Conservation (phyloP, 2,113 vertebrate species). For the Macquaria australasica region DNA sequence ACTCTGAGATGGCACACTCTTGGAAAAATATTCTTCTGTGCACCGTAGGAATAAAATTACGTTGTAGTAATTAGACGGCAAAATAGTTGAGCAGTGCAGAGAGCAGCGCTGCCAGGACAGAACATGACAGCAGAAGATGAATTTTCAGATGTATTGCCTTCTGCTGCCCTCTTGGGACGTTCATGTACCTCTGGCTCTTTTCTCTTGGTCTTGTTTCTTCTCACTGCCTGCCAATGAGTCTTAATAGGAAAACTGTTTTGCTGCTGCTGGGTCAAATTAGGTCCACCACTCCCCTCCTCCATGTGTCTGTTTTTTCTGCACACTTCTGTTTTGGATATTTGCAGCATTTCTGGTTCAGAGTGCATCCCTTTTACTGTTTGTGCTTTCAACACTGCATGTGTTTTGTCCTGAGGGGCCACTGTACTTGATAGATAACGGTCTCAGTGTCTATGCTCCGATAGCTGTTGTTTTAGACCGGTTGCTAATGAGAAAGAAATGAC, state of each 20-base stretch:
- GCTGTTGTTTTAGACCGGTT: slow-evolving; percentile 13
- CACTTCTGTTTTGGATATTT: slow-evolving; percentile 36
- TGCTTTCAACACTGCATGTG: slow-evolving; percentile 10
- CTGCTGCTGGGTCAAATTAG: slow-evolving; percentile 51
- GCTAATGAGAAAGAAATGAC: slow-evolving; percentile 17
- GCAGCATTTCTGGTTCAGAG: slow-evolving; percentile 1
- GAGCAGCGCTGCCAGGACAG: slow-evolving; percentile 39
- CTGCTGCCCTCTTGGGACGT: slow-evolving; percentile 67
- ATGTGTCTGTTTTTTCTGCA: slow-evolving; percentile 21
- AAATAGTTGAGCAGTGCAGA: slow-evolving; percentile 21
- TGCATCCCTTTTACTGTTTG: slow-evolving; percentile 12
- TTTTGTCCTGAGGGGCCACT: slow-evolving; percentile 32
- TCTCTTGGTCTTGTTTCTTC: slow-evolving; percentile 54
- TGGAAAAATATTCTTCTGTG: slow-evolving; percentile 18
- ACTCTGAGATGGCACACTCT: background rate
- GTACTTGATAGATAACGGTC: background rate
- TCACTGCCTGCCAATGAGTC: slow-evolving; percentile 53
- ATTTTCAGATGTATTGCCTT: slow-evolving; percentile 58
- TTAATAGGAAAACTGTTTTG: slow-evolving; percentile 46
- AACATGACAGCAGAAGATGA: slow-evolving; percentile 53
- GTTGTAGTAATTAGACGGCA: slow-evolving; percentile 9
- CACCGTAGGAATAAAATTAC: slow-evolving; percentile 30
- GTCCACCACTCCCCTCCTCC: slow-evolving; percentile 34
- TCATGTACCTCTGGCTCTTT: slow-evolving; percentile 44
- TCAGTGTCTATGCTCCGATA: background rate